Conservation (phyloP, 2,113 vertebrate genomes). For the Epinephelus cyanopodus region DNA sequence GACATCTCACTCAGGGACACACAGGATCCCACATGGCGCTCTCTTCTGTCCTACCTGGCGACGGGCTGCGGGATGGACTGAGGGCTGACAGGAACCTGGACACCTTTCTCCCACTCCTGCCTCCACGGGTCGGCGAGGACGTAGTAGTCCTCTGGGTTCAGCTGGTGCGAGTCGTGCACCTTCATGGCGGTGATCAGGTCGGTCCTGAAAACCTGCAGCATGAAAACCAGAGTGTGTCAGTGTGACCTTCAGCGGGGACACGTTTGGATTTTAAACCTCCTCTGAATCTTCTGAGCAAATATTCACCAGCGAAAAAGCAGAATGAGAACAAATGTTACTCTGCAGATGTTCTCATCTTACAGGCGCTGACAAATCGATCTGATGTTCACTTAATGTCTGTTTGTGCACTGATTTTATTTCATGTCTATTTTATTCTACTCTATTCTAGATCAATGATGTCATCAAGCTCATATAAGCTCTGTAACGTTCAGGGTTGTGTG, state of each 20-base stretch:
- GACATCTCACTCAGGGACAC: too few relatives aligned
- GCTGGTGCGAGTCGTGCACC: constrained; percentile 94
- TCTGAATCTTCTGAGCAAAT: too few relatives aligned
- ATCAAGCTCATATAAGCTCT: not conserved
- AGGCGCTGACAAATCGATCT: too few relatives aligned
- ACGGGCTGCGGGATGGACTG: constrained; percentile 91
- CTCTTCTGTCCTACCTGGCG: constrained; percentile 86
- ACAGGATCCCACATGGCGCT: too few relatives aligned
- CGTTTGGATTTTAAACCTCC: too few relatives aligned
- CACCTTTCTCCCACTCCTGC: constrained; percentile 99
- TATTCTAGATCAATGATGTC: not conserved
- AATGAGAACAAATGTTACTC: too few relatives aligned
- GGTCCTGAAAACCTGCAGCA: constrained; percentile 94
- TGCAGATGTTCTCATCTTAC: too few relatives aligned
- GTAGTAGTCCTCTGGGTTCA: constrained; percentile 95
- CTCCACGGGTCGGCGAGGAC: constrained; percentile 96
- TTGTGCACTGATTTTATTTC: too few relatives aligned
- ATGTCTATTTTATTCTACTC: too few relatives aligned
- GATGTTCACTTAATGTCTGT: too few relatives aligned
- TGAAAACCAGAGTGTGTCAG: not conserved
- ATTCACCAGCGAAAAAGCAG: too few relatives aligned
- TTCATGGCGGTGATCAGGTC: constrained; percentile 99
- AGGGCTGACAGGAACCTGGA: constrained; percentile 97
- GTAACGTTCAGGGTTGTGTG: not conserved
- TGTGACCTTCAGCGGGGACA: too few relatives aligned